phyloP scores from a whole-genome alignment of 2,888 invertebrate genomes.

The Drosophila sordidula region DNA sequence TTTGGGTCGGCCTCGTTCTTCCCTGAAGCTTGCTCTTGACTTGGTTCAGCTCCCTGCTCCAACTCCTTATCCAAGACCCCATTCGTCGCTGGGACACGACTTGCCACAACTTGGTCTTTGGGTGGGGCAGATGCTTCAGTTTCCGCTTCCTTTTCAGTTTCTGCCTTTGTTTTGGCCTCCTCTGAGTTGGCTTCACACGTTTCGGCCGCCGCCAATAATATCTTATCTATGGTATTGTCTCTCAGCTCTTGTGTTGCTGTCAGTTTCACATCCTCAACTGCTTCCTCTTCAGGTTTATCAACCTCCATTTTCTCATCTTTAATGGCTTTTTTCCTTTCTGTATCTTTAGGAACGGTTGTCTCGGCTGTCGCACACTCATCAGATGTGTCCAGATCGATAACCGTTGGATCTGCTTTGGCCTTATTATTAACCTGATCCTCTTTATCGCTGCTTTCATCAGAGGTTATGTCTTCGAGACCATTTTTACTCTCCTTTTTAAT shows the following conservation, averaged over 20 bases:
- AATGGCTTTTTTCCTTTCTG: not conserved
- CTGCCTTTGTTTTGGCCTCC: not conserved
- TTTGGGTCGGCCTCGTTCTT: constrained; percentile 2
- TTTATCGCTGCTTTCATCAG: constrained; percentile 41
- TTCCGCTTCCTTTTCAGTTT: not conserved
- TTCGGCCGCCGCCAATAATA: constrained; percentile 2
- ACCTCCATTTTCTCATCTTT: not conserved
- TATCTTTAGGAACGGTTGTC: not conserved
- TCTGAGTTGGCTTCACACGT: not conserved
- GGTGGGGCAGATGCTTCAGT: not conserved
- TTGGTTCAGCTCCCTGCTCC: not conserved
- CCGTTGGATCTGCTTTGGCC: not conserved
- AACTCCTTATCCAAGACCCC: constrained; percentile 4
- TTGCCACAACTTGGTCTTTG: not conserved
- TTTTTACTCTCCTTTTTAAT: constrained; percentile 3
- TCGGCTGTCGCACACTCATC: constrained; percentile 33
- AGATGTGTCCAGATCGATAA: constrained; percentile 62
- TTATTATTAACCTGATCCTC: not conserved
- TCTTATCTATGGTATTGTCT: constrained; percentile 10
- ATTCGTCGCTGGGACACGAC: not conserved
- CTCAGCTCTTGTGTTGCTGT: constrained; percentile 24
- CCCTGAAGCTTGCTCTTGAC: constrained; percentile 3
- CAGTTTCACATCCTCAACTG: not conserved
- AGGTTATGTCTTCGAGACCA: constrained; percentile 54
- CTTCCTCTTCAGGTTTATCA: not conserved